Evolutionary conservation across 2,113 vertebrate genomes (phyloP), one percentile per base, ranked within the genome.

Genomic region (Oncorhynchus masou): DNA sequence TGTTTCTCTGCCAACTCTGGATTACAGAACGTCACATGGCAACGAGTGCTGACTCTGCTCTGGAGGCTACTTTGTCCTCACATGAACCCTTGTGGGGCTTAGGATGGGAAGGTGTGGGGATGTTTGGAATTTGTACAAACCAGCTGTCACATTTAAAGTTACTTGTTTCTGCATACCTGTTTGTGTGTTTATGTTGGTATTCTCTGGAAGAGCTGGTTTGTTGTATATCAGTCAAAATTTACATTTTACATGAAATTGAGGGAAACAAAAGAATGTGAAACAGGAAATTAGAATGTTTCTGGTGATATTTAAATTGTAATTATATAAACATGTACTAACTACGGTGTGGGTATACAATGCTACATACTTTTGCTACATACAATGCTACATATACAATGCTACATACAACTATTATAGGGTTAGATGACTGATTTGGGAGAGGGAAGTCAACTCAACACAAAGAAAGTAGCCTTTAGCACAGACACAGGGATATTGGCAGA

Each of bases 11-110:
- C 74, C 71, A 59, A 70, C 73, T 54, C 66, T 74, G 45, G 49
- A 73, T 89, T 80, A 76, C 71, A 65, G 70, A 81, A 76, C 4
- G 29, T 78, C 74, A 74, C 74, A 83, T 71, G 68, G 68, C 48
- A 60, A 62, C 77, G 51, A 80, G 45, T 82, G 85, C 77, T 74
- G 67, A 83, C 80, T 85, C 83, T 82, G 81, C 83, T 81, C 48
- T 75, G 70, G 49, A 79, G 74, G 69, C 25, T 24, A 67, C 49
- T 13, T 3, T 83, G 79, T 87, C 86, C 88, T 84, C 79, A 87
- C 74, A 75, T 87, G 87, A 90, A 86, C 85, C 67, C 31, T 68
- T 27, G 8, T 69, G 29, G 68, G 29, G 67, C 15, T 67, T n/a
- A 45, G 39, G 72, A 20, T 7, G 67, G 31, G 67, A 29, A 11